Evolutionary conservation across 2,888 invertebrate species (phyloP).

Genomic region (Macrosoma leucophasiata): DNA sequence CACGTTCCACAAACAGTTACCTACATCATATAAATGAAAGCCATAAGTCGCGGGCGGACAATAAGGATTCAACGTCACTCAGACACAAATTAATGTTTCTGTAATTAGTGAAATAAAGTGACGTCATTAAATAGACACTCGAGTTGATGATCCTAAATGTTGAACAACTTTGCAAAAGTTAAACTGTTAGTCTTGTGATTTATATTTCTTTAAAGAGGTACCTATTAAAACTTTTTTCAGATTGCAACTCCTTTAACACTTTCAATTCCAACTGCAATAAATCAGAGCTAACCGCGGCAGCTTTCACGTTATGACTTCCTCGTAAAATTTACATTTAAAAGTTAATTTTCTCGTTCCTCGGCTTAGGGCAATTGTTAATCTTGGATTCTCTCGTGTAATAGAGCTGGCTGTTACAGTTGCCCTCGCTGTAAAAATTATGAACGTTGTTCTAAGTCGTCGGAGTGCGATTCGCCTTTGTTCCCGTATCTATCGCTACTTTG

Average conservation of each 20-base stretch:
- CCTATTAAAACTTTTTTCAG: slow-evolving; percentile 75
- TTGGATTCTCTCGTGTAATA: slow-evolving; percentile 51
- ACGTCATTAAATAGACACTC: slow-evolving; percentile 57
- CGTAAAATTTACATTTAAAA: slow-evolving; percentile 75
- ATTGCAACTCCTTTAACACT: slow-evolving; percentile 74
- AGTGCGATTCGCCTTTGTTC: slow-evolving; percentile 21
- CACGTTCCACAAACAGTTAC: too few species aligned
- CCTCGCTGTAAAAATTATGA: slow-evolving; percentile 46
- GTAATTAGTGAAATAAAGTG: slow-evolving; percentile 43
- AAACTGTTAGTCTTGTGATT: slow-evolving; percentile 63
- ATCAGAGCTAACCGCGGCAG: slow-evolving; percentile 71
- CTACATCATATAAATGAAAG: too few species aligned
- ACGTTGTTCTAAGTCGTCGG: slow-evolving; percentile 39
- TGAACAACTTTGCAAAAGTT: slow-evolving; percentile 60
- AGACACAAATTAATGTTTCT: slow-evolving; percentile 24
- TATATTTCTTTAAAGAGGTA: slow-evolving; percentile 72
- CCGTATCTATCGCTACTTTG: slow-evolving; percentile 6
- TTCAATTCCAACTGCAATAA: slow-evolving; percentile 71
- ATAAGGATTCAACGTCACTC: slow-evolving; percentile 13
- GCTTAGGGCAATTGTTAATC: slow-evolving; percentile 69
- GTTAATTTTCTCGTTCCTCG: slow-evolving; percentile 67
- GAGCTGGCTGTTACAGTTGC: slow-evolving; percentile 21
- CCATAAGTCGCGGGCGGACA: too few species aligned
- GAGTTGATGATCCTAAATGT: slow-evolving; percentile 59
- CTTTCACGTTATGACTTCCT: slow-evolving; percentile 73